Evolutionary conservation across 2,888 invertebrate genomes (phyloP).

Genomic region (Cheilosia vulpina): DNA sequence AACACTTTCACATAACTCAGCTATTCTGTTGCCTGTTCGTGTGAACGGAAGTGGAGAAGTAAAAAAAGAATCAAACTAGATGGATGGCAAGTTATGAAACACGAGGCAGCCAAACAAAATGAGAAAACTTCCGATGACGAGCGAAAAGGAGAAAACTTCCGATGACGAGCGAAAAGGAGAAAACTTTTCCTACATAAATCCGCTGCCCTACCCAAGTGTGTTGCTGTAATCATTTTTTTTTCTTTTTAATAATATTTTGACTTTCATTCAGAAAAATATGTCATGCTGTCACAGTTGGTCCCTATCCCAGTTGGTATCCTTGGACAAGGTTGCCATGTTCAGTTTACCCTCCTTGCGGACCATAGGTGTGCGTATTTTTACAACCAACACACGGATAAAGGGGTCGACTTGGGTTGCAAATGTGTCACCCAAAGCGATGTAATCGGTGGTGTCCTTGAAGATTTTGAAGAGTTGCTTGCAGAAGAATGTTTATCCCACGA

Average conservation of each 20-base stretch:
- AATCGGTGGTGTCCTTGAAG: constrained; percentile 48
- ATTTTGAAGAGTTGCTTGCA: constrained; percentile 8
- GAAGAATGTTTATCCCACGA: constrained; percentile 37
- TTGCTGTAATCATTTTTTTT: background rate
- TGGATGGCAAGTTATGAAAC: constrained; percentile 62
- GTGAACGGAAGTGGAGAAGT: constrained; percentile 10
- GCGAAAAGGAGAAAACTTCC: constrained; percentile 52
- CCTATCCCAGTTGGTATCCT: constrained; percentile 30
- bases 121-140: constrained; percentile 65
- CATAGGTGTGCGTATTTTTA: constrained; percentile 41
- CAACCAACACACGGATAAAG: constrained; percentile 18
- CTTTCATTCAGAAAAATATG: constrained; percentile 57
- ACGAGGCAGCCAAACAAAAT: constrained; percentile 62
- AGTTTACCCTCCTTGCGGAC: background rate
- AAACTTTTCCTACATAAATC: constrained; percentile 51
- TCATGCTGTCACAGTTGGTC: constrained; percentile 54
- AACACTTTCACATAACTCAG: constrained; percentile 56
- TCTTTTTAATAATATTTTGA: constrained; percentile 30
- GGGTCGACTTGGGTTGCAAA: constrained; percentile 39
- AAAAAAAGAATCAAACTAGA: constrained; percentile 46
- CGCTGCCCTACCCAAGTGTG: background rate
- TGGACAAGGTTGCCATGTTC: constrained; percentile 19
- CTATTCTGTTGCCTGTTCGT: constrained; percentile 26
- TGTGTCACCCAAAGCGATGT: constrained; percentile 33
- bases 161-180: constrained; percentile 42